These are phyloP conservation scores for Pimephales promelas DNA, from an alignment of 2,113 vertebrate species.

Conservation along the genomic window DNA sequence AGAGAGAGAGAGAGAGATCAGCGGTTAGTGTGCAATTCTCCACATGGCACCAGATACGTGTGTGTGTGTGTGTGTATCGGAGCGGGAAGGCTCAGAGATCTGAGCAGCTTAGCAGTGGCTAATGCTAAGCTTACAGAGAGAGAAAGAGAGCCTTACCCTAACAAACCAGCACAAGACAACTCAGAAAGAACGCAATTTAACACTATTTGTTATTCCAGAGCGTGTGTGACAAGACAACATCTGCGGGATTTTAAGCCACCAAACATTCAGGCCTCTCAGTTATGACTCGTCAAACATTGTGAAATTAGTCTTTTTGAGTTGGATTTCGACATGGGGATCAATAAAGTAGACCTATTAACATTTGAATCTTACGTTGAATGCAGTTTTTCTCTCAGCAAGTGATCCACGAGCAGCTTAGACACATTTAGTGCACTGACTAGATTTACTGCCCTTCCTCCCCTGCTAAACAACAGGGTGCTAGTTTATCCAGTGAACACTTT, in stretches of 20 bases:
- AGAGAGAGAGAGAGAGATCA: slow-evolving; percentile 17
- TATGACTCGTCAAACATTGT: slow-evolving; percentile 5
- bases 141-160: slow-evolving; percentile 27
- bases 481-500: slow-evolving; percentile 18
- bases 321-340: neutral
- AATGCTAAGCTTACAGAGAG: slow-evolving; percentile 69
- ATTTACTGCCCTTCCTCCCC: slow-evolving; percentile 15
- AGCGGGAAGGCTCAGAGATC: slow-evolving; percentile 67
- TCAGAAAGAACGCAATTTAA: slow-evolving; percentile 1
- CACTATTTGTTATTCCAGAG: neutral
- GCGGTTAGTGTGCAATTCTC: slow-evolving; percentile 29
- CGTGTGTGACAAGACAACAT: neutral
- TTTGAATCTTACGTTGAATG: neutral
- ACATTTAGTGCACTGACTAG: neutral
- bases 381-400: neutral
- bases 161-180: slow-evolving; percentile 28
- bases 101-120: slow-evolving; percentile 80
- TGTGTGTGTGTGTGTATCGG: slow-evolving; percentile 27
- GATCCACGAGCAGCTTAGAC: slow-evolving; percentile 4
- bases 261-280: neutral
- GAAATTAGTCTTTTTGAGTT: neutral
- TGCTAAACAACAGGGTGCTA: slow-evolving; percentile 10
- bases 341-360: neutral
- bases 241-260: neutral
- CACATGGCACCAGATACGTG: slow-evolving; percentile 34